Base-by-base conservation (phyloP, 2,888 invertebrate genomes). In the Lithosia quadra region DNA sequence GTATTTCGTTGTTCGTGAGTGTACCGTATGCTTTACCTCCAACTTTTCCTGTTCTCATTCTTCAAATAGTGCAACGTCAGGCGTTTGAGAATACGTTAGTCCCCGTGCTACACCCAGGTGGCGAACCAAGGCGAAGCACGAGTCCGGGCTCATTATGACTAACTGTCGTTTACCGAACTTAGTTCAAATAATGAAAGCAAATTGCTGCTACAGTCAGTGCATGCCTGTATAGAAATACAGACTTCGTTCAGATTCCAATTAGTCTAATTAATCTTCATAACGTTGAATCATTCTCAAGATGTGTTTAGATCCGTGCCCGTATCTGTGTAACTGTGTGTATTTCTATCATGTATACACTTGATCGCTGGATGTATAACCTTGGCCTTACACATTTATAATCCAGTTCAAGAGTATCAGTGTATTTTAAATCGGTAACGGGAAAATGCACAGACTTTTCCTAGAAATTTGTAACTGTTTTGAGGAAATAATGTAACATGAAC, bases 351-450 rank as follows among this genome's bases (percentile, higher is more conserved):
- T 74, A 73, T 73, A 74, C 74, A 79, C 74, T 83, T 76, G 82
- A 83, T 82, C 76, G 78, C 72, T 79, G 80, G 79, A 77, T 79
- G 73, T 75, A 77, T 80, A 81, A 73, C 87, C 86, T 86, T 86
- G 87, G 84, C 86, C 86, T 87, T 85, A 78, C 78, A 55, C 71
- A 69, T 72, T 73, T 63, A 77, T 75, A 73, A 79, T 68, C 33
- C 74, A 78, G 75, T 78, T 79, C 74, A 71, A 73, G 64, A 77
- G 69, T 73, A 77, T 65, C 65, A 68, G 57, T 68, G 68, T 57
- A 71, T 74, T 68, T 66, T 73, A 34, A 65, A 55, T 58, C 43
- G 56, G 33, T 69, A 75, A 71, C 73, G 66, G 80, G 69, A 77
- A 75, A 63, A 43, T 65, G 69, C 56, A 64, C 67, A 63, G 67